phyloP scores from a whole-genome alignment of 2,113 vertebrate genomes.

The Pandion haliaetus region DNA sequence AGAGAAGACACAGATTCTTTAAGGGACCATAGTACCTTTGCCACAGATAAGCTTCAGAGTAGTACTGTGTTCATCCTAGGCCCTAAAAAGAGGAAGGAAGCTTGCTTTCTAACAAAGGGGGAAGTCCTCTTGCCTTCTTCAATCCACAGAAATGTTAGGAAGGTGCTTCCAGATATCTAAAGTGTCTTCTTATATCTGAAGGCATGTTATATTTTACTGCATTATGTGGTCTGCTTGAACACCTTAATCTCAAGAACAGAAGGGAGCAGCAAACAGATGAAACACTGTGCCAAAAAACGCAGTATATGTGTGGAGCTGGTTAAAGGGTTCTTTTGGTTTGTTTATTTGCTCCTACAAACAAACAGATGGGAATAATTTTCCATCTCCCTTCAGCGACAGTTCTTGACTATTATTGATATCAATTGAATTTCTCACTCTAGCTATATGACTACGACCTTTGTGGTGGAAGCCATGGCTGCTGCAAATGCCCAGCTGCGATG shows the following conservation, averaged over 20 bases:
- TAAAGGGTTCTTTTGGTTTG: neutral
- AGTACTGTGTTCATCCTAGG: neutral
- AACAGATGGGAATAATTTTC: neutral
- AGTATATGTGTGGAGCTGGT: neutral
- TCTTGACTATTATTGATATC: neutral
- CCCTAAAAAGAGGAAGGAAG: neutral
- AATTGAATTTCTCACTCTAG: slow-evolving; percentile 60
- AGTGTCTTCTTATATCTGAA: neutral
- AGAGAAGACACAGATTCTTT: neutral
- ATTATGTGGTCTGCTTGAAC: neutral
- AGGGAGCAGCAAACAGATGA: neutral
- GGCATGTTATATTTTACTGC: neutral
- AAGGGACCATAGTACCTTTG: neutral
- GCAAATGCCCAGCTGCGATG: slow-evolving; percentile 93
- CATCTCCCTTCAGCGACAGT: neutral
- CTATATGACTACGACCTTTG: slow-evolving; percentile 97
- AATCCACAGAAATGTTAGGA: neutral
- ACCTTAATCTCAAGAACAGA: neutral
- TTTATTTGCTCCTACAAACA: neutral
- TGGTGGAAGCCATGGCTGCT: slow-evolving; percentile 97
- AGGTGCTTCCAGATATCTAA: neutral
- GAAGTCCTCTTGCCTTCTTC: neutral
- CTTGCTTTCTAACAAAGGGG: neutral
- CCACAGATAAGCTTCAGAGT: neutral
- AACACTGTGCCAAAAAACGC: neutral